A percentile compares a stretch with the other conserved stretches of the same genome.
These are phyloP conservation scores for Cheilosia soror DNA, from an alignment of 2,888 invertebrate genomes.

Conservation along the genomic window DNA sequence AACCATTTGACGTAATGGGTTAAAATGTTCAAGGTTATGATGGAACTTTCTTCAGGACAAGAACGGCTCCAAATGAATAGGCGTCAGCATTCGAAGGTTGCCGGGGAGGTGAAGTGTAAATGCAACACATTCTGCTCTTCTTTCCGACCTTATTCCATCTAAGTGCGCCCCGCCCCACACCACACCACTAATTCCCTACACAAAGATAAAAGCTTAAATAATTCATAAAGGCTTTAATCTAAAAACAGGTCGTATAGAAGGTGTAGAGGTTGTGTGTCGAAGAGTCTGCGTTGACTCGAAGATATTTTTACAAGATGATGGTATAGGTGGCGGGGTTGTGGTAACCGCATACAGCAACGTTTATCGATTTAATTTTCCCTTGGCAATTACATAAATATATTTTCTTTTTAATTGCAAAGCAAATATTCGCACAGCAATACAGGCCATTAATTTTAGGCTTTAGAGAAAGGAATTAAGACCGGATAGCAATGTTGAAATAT, in stretches of 20 bases:
- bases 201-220: constrained; percentile 71
- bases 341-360: constrained; percentile 13
- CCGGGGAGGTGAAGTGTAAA: constrained; percentile 53
- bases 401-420: constrained; percentile 59
- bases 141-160: constrained; percentile 21
- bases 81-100: constrained; percentile 51
- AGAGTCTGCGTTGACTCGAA: constrained; percentile 42
- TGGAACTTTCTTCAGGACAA: constrained; percentile 53
- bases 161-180: not conserved
- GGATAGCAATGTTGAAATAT: constrained; percentile 50
- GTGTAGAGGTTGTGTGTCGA: constrained; percentile 30
- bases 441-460: constrained; percentile 60
- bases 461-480: constrained; percentile 46
- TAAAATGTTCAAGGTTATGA: constrained; percentile 74
- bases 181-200: constrained; percentile 30
- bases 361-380: constrained; percentile 32
- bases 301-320: constrained; percentile 50
- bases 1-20: constrained; percentile 74
- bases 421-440: constrained; percentile 54
- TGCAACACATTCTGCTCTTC: constrained; percentile 61
- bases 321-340: not conserved
- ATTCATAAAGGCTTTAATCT: constrained; percentile 74
- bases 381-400: constrained; percentile 19
- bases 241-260: constrained; percentile 56
- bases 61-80: constrained; percentile 41